Evolutionary conservation across 2,888 invertebrate genomes (phyloP).

Genomic region (Mechanitis messenoides): DNA sequence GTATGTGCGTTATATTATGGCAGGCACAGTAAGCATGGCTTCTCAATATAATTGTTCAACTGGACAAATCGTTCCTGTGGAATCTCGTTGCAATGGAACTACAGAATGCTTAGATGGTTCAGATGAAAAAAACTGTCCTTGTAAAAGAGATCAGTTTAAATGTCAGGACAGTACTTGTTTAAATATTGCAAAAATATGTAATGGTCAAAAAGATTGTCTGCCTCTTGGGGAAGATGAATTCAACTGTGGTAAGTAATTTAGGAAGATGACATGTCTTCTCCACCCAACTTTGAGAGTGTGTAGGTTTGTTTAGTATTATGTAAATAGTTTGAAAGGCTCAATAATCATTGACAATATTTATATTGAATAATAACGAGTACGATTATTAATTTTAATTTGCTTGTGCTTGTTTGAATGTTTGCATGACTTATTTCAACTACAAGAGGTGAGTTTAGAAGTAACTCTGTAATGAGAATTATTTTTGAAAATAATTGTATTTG

Average conservation of each 20-base stretch:
- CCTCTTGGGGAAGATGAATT: conserved; percentile 79
- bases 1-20: conserved; percentile 52
- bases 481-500: no score
- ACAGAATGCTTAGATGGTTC: conserved; percentile 72
- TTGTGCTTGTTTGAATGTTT: no score
- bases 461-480: no score
- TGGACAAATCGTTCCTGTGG: conserved; percentile 77
- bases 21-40: conserved; percentile 73
- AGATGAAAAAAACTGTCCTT: conserved; percentile 61
- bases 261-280: not conserved
- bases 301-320: conserved; percentile 1
- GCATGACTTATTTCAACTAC: no score
- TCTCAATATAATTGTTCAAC: conserved; percentile 79
- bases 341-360: no score
- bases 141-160: conserved; percentile 69
- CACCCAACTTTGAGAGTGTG: not conserved
- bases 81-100: conserved; percentile 71
- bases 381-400: no score
- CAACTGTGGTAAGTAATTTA: conserved; percentile 62
- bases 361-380: no score
- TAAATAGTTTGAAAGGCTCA: not conserved
- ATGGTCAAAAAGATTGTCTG: conserved; percentile 76
- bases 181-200: conserved; percentile 78
- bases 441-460: no score
- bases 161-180: conserved; percentile 82